Evolutionary conservation across 2,888 invertebrate species (phyloP).

Genomic region (Meganola albula): DNA sequence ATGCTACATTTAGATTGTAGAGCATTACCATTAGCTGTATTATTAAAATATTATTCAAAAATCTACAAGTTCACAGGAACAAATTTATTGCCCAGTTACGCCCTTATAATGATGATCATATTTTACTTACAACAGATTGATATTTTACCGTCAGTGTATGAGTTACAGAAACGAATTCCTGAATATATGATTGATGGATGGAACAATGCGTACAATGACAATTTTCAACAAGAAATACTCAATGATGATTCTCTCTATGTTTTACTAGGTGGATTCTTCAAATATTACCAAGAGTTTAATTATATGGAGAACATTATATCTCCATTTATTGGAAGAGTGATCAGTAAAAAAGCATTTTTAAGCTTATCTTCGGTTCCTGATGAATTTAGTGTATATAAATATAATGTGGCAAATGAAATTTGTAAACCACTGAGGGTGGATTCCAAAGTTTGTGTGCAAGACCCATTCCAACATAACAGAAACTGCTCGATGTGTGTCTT

Average conservation of each 20-base stretch:
- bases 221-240: slow-evolving; percentile 24
- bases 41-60: slow-evolving; percentile 88
- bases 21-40: slow-evolving; percentile 76
- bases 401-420: slow-evolving; percentile 26
- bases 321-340: slow-evolving; percentile 72
- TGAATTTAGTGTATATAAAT: slow-evolving; percentile 57
- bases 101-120: slow-evolving; percentile 80
- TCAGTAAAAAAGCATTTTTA: slow-evolving; percentile 53
- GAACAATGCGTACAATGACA: slow-evolving; percentile 75
- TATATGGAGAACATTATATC: slow-evolving; percentile 76
- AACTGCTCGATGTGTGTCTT: slow-evolving; percentile 58
- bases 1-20: slow-evolving; percentile 74
- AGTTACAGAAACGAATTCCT: slow-evolving; percentile 52
- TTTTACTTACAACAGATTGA: slow-evolving; percentile 82
- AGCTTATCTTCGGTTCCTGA: slow-evolving; percentile 28
- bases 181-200: slow-evolving; percentile 66
- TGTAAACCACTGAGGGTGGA: slow-evolving; percentile 41
- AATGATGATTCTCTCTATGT: slow-evolving; percentile 54
- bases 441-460: slow-evolving; percentile 75
- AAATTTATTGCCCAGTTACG: slow-evolving; percentile 81
- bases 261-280: slow-evolving; percentile 80
- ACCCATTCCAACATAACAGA: slow-evolving; percentile 78
- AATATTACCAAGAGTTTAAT: slow-evolving; percentile 77
- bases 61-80: slow-evolving; percentile 75
- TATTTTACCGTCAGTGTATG: slow-evolving; percentile 74